A percentile compares a stretch with the other conserved stretches of the same genome.
phyloP scores from a whole-genome alignment of 2,888 invertebrate species.

The Cosmorhoe ocellata region DNA sequence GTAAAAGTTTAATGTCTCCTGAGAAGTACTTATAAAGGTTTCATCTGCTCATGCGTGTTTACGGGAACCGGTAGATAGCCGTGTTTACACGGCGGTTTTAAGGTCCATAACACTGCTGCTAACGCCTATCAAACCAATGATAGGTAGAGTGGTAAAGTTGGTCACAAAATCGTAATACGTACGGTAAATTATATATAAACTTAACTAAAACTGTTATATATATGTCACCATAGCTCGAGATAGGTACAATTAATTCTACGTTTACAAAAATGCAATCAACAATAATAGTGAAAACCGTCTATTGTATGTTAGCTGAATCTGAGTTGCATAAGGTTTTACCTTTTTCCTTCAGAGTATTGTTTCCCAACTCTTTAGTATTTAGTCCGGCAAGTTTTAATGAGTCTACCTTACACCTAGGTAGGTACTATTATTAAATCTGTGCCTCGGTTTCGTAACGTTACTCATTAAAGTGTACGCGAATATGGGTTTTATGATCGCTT shows the following conservation, averaged over 20 bases:
- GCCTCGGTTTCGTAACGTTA: constrained; percentile 27
- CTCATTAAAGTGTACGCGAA: constrained; percentile 20
- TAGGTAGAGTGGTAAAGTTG: background rate
- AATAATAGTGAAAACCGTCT: too few species aligned
- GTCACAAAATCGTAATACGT: background rate
- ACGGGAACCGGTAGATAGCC: constrained; percentile 8
- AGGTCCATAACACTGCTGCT: constrained; percentile 40
- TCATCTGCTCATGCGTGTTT: constrained; percentile 16
- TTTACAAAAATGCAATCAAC: too few species aligned
- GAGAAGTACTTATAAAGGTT: constrained; percentile 37
- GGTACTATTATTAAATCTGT: constrained; percentile 1
- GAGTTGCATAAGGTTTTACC: too few species aligned
- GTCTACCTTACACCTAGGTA: constrained; percentile 24
- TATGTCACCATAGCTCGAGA: too few species aligned
- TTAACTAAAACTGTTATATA: too few species aligned
- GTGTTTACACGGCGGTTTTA: constrained; percentile 38
- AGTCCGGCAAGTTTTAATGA: constrained; percentile 43
- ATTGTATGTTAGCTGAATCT: too few species aligned
- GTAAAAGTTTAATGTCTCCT: constrained; percentile 39
- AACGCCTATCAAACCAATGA: constrained; percentile 41
- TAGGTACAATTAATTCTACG: too few species aligned
- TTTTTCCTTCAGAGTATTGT: constrained; percentile 35
- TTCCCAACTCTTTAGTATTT: constrained; percentile 35
- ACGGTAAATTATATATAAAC: too few species aligned
- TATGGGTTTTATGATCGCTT: constrained; percentile 24